A percentile compares a stretch with the other conserved stretches of the same genome.
Conservation (phyloP, 2,113 vertebrate species). For the Jacana jacana region DNA sequence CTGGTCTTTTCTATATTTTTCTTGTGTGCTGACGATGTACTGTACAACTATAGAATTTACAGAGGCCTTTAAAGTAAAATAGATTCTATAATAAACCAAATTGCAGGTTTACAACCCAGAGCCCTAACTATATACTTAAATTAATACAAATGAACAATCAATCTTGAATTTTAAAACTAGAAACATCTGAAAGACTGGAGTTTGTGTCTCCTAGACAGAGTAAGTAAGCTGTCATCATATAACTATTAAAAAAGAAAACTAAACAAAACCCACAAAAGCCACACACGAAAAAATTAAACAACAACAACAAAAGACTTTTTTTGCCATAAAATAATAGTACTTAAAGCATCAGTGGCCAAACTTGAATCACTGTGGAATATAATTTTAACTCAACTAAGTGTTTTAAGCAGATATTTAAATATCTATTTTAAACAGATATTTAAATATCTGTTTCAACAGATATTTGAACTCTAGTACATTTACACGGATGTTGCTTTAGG, state of each 20-base stretch:
- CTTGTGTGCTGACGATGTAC: background rate
- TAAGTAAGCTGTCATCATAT: constrained; percentile 6
- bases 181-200: background rate
- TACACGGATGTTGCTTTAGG: background rate
- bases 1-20: background rate
- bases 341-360: background rate
- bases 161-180: background rate
- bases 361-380: background rate
- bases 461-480: background rate
- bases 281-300: background rate
- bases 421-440: background rate
- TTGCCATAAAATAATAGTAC: background rate
- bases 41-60: background rate
- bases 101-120: background rate
- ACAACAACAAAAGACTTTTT: background rate
- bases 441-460: background rate
- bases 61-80: background rate
- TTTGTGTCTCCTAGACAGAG: background rate
- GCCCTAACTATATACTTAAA: background rate
- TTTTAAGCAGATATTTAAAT: background rate
- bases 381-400: background rate
- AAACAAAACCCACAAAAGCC: background rate
- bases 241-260: background rate
- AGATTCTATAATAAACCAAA: background rate
- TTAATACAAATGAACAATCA: background rate